Base-by-base conservation (phyloP, 2,888 invertebrate species). In the Argynnis bischoffii region DNA sequence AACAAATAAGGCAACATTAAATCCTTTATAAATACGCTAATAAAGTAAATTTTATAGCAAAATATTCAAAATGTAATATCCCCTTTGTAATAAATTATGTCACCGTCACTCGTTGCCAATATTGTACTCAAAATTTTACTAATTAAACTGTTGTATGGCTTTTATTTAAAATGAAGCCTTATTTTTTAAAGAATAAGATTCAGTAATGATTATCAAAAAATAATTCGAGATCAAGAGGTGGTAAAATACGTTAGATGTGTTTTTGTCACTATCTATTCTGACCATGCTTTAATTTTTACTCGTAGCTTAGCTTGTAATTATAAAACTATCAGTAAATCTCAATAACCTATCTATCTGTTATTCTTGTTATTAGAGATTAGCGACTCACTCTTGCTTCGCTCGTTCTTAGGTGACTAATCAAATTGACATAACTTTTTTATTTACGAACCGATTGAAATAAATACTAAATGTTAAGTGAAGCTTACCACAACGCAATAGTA, bases 61-160 rank as follows among this genome's bases (percentile, higher is more conserved):
- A 65, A 57, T 57, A 48, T 65, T 59, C 46, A 55, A 53, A 65
- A 65, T 65, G 57, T 57, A 65, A 65, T 51, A 65, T 53, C 65
- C 57, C 57, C 41, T 65, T 60, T 53, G 57, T 65, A 65, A 65
- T 65, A 65, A 57, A 65, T 59, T 59, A 65, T 53, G 65, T 65
- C 46, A 65, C 65, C 56, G 50, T 53, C 65, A 65, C 51, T 57
- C 57, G 57, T 69, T 71, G 72, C 66, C 72, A 72, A 69, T 69
- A 71, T 68, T 69, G 67, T 67, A 68, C 64, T 72, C 66, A 64
- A 66, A 73, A 64, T 69, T 41, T 72, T 67, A 70, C 50, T 66
- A 73, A 73, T 70, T 67, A 72, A 66, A 64, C 55, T 69, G 50
- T 55, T 47, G 21, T 65, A 59, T 13, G 53, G 18, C 63, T 66